A percentile compares a stretch with the other conserved stretches of the same genome.
phyloP scores from a whole-genome alignment of 2,797 vertebrate species.

The Sphaeramia orbicularis region DNA sequence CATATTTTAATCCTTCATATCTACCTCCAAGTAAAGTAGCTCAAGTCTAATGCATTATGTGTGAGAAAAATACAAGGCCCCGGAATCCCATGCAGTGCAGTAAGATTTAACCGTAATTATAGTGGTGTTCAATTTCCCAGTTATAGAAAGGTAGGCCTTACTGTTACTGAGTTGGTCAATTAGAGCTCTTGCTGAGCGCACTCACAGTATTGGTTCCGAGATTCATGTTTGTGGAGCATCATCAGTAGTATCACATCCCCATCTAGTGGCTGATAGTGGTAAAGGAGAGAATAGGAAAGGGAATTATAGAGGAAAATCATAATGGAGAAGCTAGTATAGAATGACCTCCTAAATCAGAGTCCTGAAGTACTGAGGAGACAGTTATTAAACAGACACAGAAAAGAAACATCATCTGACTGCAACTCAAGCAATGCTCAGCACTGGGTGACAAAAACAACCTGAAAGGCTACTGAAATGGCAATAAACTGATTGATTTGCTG shows the following conservation, averaged over 20 bases:
- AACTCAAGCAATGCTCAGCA: slow-evolving; percentile 21
- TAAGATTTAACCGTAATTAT: slow-evolving; percentile 43
- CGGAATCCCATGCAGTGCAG: slow-evolving; percentile 25
- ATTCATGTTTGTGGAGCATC: slow-evolving; percentile 24
- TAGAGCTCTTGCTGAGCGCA: slow-evolving; percentile 30
- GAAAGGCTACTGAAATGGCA: slow-evolving; percentile 71
- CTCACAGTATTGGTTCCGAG: slow-evolving; percentile 29
- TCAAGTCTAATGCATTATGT: background rate
- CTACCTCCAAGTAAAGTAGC: slow-evolving; percentile 9
- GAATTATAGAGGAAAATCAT: background rate
- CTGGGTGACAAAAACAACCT: slow-evolving; percentile 57
- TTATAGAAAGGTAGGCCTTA: slow-evolving; percentile 38
- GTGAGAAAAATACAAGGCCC: slow-evolving; percentile 4
- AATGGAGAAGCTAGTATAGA: background rate
- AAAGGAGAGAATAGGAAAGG: background rate
- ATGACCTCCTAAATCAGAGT: too few relatives aligned
- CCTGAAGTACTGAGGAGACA: background rate
- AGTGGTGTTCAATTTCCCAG: slow-evolving; percentile 39
- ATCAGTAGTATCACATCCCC: slow-evolving; percentile 74
- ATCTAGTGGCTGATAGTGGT: slow-evolving; percentile 76
- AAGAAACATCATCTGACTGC: slow-evolving; percentile 32
- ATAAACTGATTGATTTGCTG: slow-evolving; percentile 69
- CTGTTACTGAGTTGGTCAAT: slow-evolving; percentile 41
- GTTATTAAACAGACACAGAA: slow-evolving; percentile 14
- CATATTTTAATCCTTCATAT: background rate